A percentile compares a stretch with the other conserved stretches of the same genome.
phyloP scores from a whole-genome alignment of 2,888 invertebrate genomes.

The Rhamphomyia laevipes region DNA sequence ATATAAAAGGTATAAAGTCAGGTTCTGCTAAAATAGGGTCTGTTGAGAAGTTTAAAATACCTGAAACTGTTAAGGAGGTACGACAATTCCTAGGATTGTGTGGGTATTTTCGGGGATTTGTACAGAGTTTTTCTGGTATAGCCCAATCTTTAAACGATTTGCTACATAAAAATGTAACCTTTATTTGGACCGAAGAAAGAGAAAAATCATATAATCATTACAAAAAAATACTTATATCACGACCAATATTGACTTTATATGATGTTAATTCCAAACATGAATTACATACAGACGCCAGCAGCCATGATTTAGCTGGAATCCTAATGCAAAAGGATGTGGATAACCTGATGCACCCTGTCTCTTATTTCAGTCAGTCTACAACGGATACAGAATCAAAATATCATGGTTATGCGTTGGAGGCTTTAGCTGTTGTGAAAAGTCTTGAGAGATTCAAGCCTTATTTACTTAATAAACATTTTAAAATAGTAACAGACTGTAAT shows the following conservation, averaged over 20 bases:
- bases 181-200: conserved; percentile 11
- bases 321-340: background rate
- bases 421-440: conserved; percentile 1
- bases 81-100: conserved; percentile 22
- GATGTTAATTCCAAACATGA: background rate
- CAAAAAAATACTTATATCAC: background rate
- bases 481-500: conserved; percentile 6
- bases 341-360: background rate
- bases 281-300: conserved; percentile 6
- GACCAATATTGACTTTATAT: background rate
- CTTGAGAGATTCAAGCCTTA: conserved; percentile 2
- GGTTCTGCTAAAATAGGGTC: too few relatives aligned
- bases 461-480: conserved; percentile 1
- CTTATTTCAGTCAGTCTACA: conserved; percentile 4
- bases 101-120: conserved; percentile 24
- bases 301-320: too few relatives aligned
- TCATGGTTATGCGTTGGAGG: conserved; percentile 3
- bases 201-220: background rate
- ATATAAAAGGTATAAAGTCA: conserved; percentile 1
- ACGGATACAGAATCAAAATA: background rate
- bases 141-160: conserved; percentile 18
- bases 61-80: conserved; percentile 14
- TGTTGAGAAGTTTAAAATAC: conserved; percentile 15
- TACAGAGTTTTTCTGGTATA: conserved; percentile 17
- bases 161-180: conserved; percentile 14